Percentiles rank a stretch among this genome's conserved stretches.
Conservation (phyloP, 2,113 vertebrate genomes). For the Trichomycterus rosablanca region DNA sequence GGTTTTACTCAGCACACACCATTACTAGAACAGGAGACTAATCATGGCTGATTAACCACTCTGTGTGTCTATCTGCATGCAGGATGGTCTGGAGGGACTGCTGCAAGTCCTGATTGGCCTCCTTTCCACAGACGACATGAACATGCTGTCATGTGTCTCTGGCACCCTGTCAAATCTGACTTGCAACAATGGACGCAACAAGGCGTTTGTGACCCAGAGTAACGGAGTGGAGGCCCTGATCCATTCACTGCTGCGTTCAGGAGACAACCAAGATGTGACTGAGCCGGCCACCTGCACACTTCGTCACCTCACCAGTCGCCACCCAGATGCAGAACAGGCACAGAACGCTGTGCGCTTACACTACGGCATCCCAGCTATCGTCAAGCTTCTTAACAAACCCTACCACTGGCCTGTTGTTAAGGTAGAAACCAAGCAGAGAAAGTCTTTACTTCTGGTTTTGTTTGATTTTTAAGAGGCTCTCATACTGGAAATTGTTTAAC, state of each 20-base stretch:
- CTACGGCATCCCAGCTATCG: slow-evolving; percentile 88
- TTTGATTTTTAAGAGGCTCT: too few species aligned
- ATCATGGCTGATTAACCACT: not conserved
- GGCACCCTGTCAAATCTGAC: slow-evolving; percentile 95
- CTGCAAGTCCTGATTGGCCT: slow-evolving; percentile 86
- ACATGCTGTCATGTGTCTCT: slow-evolving; percentile 89
- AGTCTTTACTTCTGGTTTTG: too few species aligned
- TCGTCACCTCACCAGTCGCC: slow-evolving; percentile 91
- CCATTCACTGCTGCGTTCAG: slow-evolving; percentile 83
- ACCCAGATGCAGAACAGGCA: slow-evolving; percentile 82
- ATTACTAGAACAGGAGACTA: not conserved
- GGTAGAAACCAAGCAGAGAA: slow-evolving; percentile 59
- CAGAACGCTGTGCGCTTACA: slow-evolving; percentile 86
- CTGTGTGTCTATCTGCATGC: slow-evolving; percentile 8
- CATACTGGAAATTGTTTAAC: too few species aligned
- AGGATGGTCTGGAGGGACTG: slow-evolving; percentile 90
- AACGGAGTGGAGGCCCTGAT: slow-evolving; percentile 90
- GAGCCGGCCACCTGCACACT: slow-evolving; percentile 90
- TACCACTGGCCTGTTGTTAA: slow-evolving; percentile 95
- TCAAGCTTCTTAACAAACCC: slow-evolving; percentile 88
- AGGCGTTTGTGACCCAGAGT: slow-evolving; percentile 86
- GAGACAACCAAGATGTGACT: slow-evolving; percentile 88
- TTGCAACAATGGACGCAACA: slow-evolving; percentile 95
- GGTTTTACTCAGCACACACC: not conserved
- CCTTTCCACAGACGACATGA: slow-evolving; percentile 82